Base-by-base conservation (phyloP, 2,797 vertebrate species). In the Champsocephalus gunnari region DNA sequence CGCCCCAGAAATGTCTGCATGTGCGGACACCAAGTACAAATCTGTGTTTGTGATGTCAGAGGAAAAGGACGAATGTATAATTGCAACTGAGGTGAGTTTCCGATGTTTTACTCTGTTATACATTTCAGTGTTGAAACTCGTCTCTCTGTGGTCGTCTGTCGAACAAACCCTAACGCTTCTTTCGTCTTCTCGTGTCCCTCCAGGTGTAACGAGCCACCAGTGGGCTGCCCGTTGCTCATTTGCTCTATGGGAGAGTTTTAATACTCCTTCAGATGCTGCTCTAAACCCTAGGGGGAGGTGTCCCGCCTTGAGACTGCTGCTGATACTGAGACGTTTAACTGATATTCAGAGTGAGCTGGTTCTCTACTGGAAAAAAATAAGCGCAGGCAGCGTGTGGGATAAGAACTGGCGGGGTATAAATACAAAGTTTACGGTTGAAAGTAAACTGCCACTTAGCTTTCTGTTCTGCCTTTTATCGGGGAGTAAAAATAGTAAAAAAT, bases 21-120 rank as follows among this genome's bases (percentile, higher is more conserved):
- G 96, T 92, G 93, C 89, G 88, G 94, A 98, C 94, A 98, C 96
- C 81, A 99, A 99, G 95, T 99, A 99, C 96, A 98, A 99, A 96
- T 99, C 98, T 75, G 98, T 99, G 93, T 99, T 96, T 90, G 98
- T 99, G 90, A 97, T 99, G 94, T 99, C 97, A 56, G 97, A 98
- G 88, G 97, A 97, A 85, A 98, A 99, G 93, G 97, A 99, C 0
- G 98, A 99, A 94, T 99, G 98, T 92, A 97, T 99, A 92, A 98
- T 99, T 89, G 98, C 98, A 93, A 99, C 98, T 74, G 98, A 99
- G 98, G 98, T 92, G 95, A 97, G 95, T 88, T 65, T 17, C 7
- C 5, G 1, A 0, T 1, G 0, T 9, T 13, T 8, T 0, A 0
- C 0, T 54, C 6, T 5, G 16, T 38, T 28, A 48, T 3, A 1